Conservation (phyloP, 2,113 vertebrate species). For the Amphiprion ocellaris region DNA sequence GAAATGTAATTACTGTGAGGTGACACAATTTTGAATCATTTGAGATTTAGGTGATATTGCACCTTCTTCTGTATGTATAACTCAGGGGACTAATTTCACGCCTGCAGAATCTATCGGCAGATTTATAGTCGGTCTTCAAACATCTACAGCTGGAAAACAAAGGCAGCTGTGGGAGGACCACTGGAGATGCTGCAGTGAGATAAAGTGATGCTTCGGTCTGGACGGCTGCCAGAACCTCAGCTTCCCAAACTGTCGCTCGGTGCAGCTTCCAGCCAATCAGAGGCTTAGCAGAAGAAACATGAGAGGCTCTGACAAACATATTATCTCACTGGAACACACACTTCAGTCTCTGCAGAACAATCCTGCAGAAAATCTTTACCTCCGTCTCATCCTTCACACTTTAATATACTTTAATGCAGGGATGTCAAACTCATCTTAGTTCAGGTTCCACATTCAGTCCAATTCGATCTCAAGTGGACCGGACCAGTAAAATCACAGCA, state of each 20-base stretch:
- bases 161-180: not conserved
- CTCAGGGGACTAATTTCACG: slow-evolving; percentile 26
- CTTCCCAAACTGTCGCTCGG: slow-evolving; percentile 8
- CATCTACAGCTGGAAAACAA: not conserved
- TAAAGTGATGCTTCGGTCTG: slow-evolving; percentile 25
- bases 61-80: not conserved
- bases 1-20: too few relatives aligned
- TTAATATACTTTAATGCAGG: not conserved
- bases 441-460: too few relatives aligned
- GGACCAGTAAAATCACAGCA: too few relatives aligned
- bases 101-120: slow-evolving; percentile 4
- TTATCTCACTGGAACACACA: slow-evolving; percentile 3
- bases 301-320: slow-evolving; percentile 13
- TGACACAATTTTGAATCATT: too few relatives aligned
- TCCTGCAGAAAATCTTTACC: not conserved
- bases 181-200: slow-evolving; percentile 1
- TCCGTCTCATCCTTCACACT: not conserved
- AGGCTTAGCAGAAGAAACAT: slow-evolving; percentile 3
- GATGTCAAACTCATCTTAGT: too few relatives aligned
- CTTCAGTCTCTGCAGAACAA: not conserved
- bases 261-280: not conserved
- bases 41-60: too few relatives aligned
- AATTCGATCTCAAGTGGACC: too few relatives aligned
- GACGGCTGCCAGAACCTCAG: slow-evolving; percentile 31
- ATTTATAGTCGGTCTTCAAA: not conserved